Evolutionary conservation across 1,140 invertebrate species (phyloP), one percentile per base, ranked within the genome.

Genomic region (Drosophila kikkawai): DNA sequence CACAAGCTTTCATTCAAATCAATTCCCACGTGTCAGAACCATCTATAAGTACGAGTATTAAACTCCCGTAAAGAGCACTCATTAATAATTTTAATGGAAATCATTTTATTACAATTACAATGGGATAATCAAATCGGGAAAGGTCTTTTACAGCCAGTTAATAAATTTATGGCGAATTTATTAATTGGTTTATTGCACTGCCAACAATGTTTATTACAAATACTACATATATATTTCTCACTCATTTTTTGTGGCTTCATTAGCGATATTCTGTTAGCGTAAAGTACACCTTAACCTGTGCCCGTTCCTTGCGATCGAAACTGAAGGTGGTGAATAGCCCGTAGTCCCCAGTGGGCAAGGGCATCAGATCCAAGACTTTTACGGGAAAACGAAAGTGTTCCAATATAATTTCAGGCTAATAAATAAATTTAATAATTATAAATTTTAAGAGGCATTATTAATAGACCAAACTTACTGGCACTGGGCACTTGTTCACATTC

Each of bases 151-250:
- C 70, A 26, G 67, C 37, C 68, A 42, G 45, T 44, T 73, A 74
- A 74, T 34, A 57, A 59, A 74, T 80, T 80, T 61, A 80, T 67
- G 51, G 58, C 57, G 63, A 59, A 70, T 76, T 87, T 80, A 68
- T 71, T 67, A 77, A 87, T 86, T 77, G 70, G 83, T 87, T 86
- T 86, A 82, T 87, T 79, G 83, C 69, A 74, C 82, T 66, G 77
- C 61, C 17, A 55, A 53, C 48, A 57, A 56, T 36, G 50, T 42
- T 70, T 71, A 86, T 79, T 71, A 68, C 61, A 86, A 61, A 47
- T 51, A 48, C 36, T 39, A 39, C n/a, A 26, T 11, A 39, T 26
- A 26, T 11, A 11, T 22, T 61, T 51, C 19, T 36, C 29, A 37
- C 9, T 63, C 19, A 44, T 77, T 56, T 29, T 53, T 29, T 39